Conservation (phyloP, 2,113 vertebrate genomes). For the Chinchilla lanigera region DNA sequence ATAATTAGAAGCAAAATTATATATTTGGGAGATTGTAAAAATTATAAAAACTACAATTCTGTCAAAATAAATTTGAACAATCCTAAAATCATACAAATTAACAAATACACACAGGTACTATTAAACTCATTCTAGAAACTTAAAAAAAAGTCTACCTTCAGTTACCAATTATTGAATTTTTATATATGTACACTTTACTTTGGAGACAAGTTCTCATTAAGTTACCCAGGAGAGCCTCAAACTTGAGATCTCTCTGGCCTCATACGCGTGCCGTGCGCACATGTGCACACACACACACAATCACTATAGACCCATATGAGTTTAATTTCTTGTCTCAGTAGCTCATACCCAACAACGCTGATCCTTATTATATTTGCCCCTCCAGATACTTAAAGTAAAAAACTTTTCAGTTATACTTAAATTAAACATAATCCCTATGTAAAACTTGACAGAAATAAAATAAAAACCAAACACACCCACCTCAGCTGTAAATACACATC, state of each 20-base stretch:
- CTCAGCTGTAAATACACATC: not conserved
- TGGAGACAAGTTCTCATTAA: not conserved
- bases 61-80: not conserved
- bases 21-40: not conserved
- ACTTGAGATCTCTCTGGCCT: not conserved
- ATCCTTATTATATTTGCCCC: not conserved
- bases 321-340: conserved; percentile 9
- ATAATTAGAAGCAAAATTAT: not conserved
- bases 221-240: not conserved
- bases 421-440: not conserved
- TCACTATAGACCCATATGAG: not conserved
- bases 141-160: not conserved
- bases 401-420: not conserved
- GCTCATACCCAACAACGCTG: not conserved
- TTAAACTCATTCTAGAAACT: not conserved
- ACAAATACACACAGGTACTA: not conserved
- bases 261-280: not conserved
- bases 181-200: not conserved
- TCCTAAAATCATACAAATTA: not conserved
- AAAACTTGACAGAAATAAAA: not conserved
- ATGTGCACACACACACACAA: not conserved
- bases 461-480: not conserved
- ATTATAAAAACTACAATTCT: not conserved
- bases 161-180: not conserved
- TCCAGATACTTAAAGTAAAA: not conserved